Percentiles rank a stretch among this genome's conserved stretches.
Conservation (phyloP, 1,140 invertebrate species). For the Megalonaias nervosa region DNA sequence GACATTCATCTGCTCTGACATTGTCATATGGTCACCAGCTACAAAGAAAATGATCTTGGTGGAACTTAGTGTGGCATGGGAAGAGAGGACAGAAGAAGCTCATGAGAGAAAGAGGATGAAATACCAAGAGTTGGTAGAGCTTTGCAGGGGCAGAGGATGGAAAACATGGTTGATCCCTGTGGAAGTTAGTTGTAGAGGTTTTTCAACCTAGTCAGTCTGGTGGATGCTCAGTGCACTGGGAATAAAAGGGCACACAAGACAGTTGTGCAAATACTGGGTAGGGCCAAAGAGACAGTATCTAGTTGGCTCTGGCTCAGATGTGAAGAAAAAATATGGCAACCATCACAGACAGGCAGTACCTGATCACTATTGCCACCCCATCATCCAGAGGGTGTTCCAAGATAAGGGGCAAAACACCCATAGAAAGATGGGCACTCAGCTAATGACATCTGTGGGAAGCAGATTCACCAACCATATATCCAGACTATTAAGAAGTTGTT, state of each 20-base stretch:
- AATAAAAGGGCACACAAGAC: slow-evolving; percentile 13
- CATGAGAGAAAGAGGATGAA: background rate
- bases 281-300: slow-evolving; percentile 11
- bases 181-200: no score
- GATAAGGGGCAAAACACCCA: background rate
- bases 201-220: no score
- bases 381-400: slow-evolving; percentile 5
- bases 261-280: background rate
- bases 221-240: background rate
- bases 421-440: slow-evolving; percentile 4
- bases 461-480: no score
- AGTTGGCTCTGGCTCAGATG: slow-evolving; percentile 25
- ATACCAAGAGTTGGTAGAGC: slow-evolving; percentile 13
- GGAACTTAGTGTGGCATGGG: no score
- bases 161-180: background rate
- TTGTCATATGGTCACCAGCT: no score
- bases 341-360: slow-evolving; percentile 2
- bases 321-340: background rate
- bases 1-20: no score
- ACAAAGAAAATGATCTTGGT: background rate
- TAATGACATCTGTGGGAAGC: background rate
- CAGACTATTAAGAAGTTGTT: no score
- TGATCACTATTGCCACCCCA: slow-evolving; percentile 13
- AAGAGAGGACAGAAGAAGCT: no score
- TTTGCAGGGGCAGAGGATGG: slow-evolving; percentile 17